Evolutionary conservation across 2,113 vertebrate species (phyloP), one percentile per base, ranked within the genome.

Genomic region (Anguilla japonica): DNA sequence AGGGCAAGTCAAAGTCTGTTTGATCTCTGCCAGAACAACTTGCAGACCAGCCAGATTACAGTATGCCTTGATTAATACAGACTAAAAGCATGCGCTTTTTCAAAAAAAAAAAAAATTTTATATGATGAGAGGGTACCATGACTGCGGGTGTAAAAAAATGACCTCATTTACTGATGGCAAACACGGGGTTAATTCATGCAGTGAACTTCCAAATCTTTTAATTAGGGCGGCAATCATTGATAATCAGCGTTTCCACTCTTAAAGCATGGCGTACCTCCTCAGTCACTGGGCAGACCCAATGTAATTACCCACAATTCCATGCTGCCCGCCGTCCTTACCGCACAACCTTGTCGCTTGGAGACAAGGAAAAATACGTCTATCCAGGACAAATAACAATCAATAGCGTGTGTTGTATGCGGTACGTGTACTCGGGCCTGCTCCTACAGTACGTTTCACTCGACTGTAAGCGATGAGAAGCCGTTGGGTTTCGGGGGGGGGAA

Each of bases 201-300:
- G 60, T 81, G 82, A 71, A 78, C 82, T 22, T 57, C 57, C 75
- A 84, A 67, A 81, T 81, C 75, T 67, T 84, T 81, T 87, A 84
- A 87, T 34, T n/a, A 81, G 15, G 50, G 41, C 50, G 50, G 57
- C 43, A 50, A 34, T 80, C 80, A 80, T 8, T 81, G 43, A 79
- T 79, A 79, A 41, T 79, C 53, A 43, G 67, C 53, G 41, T 85
- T 34, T 11, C 34, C 41, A 29, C 29, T 41, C 41, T 84, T 84
- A 84, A 26, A 5, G 2, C 13, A 26, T 9, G 16, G 9, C 82
- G 57, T 83, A 83, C 82, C 80, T 20, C 80, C 14, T 41, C 40
- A 81, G 15, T 81, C 7, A 46, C 80, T 34, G 20, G 2, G 14
- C 78, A 79, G 78, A 9, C 39, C 9, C 40, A 46, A 5, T 22